Evolutionary conservation across 2,888 invertebrate genomes (phyloP).

Genomic region (Diogma glabrata): DNA sequence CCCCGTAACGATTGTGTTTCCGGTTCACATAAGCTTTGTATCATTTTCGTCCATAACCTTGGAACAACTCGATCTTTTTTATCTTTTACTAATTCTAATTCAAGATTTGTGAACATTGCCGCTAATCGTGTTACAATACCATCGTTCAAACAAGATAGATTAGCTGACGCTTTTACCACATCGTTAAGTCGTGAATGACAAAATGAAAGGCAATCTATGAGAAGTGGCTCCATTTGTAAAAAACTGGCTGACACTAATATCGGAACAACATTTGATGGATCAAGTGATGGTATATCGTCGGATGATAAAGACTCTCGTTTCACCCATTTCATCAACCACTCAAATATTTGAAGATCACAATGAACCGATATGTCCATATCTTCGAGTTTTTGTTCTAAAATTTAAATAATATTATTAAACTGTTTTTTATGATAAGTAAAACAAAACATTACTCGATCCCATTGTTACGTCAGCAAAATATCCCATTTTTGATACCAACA

Average conservation of each 20-base stretch:
- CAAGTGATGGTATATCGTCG: constrained; percentile 57
- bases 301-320: constrained; percentile 55
- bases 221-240: constrained; percentile 79
- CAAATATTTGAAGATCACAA: constrained; percentile 91
- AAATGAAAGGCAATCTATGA: constrained; percentile 74
- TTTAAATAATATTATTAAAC: background rate
- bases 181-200: constrained; percentile 81
- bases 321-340: constrained; percentile 96
- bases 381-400: constrained; percentile 50
- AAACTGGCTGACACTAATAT: constrained; percentile 91
- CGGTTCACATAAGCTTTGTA: constrained; percentile 61
- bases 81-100: constrained; percentile 74
- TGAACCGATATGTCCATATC: constrained; percentile 96
- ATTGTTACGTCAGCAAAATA: constrained; percentile 86
- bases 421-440: constrained; percentile 28
- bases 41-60: constrained; percentile 70
- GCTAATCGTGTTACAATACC: constrained; percentile 60
- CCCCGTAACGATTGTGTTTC: constrained; percentile 66
- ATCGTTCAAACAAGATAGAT: constrained; percentile 81
- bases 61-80: constrained; percentile 83
- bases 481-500: constrained; percentile 84
- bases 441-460: constrained; percentile 30
- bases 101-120: constrained; percentile 77
- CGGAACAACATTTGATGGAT: constrained; percentile 78
- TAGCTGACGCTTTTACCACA: constrained; percentile 73